Percentiles rank a stretch among this genome's conserved stretches.
Conservation (phyloP, 1,140 invertebrate genomes). For the Aphaenogaster rudis region DNA sequence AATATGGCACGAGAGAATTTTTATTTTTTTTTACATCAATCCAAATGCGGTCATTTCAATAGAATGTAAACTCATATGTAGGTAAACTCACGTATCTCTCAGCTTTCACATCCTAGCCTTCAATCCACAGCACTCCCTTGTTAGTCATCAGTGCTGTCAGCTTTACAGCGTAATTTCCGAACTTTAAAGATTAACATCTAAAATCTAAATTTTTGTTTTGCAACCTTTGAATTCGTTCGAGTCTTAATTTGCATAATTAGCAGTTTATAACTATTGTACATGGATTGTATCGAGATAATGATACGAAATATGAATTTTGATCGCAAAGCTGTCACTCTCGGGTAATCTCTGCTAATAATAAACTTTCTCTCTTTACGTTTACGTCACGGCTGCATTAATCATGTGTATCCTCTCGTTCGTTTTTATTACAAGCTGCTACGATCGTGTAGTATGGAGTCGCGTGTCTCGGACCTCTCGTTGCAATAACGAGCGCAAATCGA, state of each 20-base stretch:
- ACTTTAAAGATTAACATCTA: not conserved
- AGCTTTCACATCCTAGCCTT: not conserved
- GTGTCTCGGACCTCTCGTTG: constrained; percentile 47
- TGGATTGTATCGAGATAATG: not conserved
- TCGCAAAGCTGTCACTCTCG: not conserved
- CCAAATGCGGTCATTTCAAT: constrained; percentile 6
- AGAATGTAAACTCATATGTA: not conserved
- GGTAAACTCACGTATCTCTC: not conserved
- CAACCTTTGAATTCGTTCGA: not conserved
- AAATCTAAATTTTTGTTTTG: not conserved
- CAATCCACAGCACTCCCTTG: not conserved
- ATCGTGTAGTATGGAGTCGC: constrained; percentile 7
- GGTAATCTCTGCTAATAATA: not conserved
- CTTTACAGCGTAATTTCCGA: not conserved
- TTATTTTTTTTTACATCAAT: not conserved
- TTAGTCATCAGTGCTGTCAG: not conserved
- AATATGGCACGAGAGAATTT: not conserved
- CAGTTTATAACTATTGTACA: constrained; percentile 5
- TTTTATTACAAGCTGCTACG: constrained; percentile 14
- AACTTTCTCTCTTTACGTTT: not conserved
- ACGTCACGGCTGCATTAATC: constrained; percentile 13
- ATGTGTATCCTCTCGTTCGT: not conserved
- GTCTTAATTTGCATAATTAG: not conserved
- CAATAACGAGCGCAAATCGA: constrained; percentile 36
- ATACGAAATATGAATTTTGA: not conserved